Evolutionary conservation across 1,140 invertebrate species (phyloP).

Genomic region (Sycobia sp.): DNA sequence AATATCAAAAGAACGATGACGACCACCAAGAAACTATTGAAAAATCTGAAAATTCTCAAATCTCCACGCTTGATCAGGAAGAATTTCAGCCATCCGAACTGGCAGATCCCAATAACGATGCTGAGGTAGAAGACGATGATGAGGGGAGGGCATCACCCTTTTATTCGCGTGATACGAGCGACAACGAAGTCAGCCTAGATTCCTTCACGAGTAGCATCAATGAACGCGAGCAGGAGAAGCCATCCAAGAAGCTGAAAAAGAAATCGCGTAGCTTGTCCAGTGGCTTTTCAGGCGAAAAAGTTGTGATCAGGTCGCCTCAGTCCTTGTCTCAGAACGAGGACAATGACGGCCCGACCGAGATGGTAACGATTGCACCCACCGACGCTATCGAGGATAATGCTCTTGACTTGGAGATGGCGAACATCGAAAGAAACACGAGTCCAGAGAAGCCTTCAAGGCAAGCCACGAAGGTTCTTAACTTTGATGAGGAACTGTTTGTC

Average conservation of each 20-base stretch:
- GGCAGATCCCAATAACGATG: conserved; percentile 40
- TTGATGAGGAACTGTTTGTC: conserved; percentile 57
- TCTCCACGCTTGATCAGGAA: background rate
- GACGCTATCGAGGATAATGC: conserved; percentile 58
- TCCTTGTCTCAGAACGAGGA: conserved; percentile 38
- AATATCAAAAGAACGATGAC: background rate
- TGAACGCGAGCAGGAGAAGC: background rate
- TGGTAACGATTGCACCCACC: conserved; percentile 54
- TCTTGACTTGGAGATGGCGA: conserved; percentile 49
- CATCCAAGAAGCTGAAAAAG: conserved; percentile 12
- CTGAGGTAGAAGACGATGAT: conserved; percentile 38
- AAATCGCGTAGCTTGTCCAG: conserved; percentile 17
- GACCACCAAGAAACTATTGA: background rate
- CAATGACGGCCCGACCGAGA: conserved; percentile 32
- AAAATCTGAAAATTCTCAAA: background rate
- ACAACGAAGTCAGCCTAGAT: conserved; percentile 20
- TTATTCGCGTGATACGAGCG: conserved; percentile 32
- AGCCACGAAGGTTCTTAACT: conserved; percentile 57
- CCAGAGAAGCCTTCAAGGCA: conserved; percentile 4
- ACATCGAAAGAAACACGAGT: conserved; percentile 26
- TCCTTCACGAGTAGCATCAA: conserved; percentile 39
- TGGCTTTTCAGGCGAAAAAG: conserved; percentile 49
- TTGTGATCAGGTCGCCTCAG: conserved; percentile 49
- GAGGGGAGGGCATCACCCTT: conserved; percentile 48
- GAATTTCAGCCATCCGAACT: conserved; percentile 17